Base-by-base conservation (phyloP, 64 coral and sea anemone species). In the Dendrophyllia cribrosa region DNA sequence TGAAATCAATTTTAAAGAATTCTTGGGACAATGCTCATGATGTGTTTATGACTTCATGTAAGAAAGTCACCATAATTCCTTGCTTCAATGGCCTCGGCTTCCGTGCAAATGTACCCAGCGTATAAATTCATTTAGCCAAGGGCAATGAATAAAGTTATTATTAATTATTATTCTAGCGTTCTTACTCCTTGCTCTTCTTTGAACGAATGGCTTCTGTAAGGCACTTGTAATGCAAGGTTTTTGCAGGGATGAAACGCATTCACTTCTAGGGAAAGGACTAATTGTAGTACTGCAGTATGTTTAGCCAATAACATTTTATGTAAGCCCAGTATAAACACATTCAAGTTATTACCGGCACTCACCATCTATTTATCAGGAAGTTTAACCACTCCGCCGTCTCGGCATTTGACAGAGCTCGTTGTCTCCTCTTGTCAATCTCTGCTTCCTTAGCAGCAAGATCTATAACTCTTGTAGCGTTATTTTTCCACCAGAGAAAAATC, bases 331-430 rank as follows among this genome's bases (percentile, higher is more conserved):
- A 22, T 12, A 56, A 45, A n/a, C 46, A 65, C 7, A 17, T n/a
- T 13, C 16, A 26, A 78, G 26, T 14, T 14, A 43, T 78, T 14
- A 16, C 21, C 24, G 17, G 11, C 64, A 56, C 87, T 95, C 51
- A 95, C 93, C 93, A 95, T 90, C 93, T 59, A 49, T 95, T 95
- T 12, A 95, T 48, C 23, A 95, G 53, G 46, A 95, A 95, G 45
- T 95, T 95, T 51, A 95, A 44, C 93, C 93, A 95, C 77, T 95
- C 93, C 3, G 70, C 88, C 1, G 93, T 95, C 53, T 95, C 93
- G 1, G 88, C 70, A 70, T 95, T 76, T 25, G 83, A 70, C 78
- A 90, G 66, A 34, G 93, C 93, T 34, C 72, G 43, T 21, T 90
- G 70, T 69, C 88, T 58, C 14, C 87, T 73, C 20, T 24, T 82